Base-by-base conservation (phyloP, 1,140 invertebrate genomes). In the Euschistus heros region DNA sequence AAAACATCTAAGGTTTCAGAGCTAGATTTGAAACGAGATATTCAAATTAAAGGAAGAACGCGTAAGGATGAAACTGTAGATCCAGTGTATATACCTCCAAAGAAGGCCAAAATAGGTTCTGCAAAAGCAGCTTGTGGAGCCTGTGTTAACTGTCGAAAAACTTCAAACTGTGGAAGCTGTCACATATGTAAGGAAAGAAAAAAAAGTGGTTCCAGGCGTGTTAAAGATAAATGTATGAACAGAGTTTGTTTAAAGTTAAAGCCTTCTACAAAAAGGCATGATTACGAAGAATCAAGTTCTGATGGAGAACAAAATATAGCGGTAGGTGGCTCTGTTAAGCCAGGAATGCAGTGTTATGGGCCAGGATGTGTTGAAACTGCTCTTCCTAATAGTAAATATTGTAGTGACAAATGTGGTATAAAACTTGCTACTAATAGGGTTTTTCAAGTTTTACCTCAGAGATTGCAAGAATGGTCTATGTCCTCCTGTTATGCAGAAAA, bases 391-490 rank as follows among this genome's bases (percentile, higher is more conserved):
- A 96, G 92, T 59, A 98, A 98, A 78, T 99, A 98, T 73, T 99
- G 97, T 74, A 92, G 88, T 14, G 86, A 96, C 69, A 84, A 89
- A 65, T 99, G 97, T 76, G 97, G 97, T 0, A 81, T 95, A 69
- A 88, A 88, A 73, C 76, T 98, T 2, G 95, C 96, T 0, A 92
- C 88, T 1, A 88, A 84, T 64, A 78, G 90, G 69, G 91, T 92
- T 70, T 91, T 88, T 71, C 87, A 91, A 76, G 84, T 92, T 7
- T 74, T 98, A 18, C 94, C 94, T 0, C 88, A 91, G 70, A 80
- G 94, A n/a, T 88, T 97, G 66, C 91, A 94, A 74, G 92, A 97
- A 72, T 97, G 94, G 93, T 87, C 89, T 42, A 79, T 91, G n/a
- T 88, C 88, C n/a, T 82, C 86, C 0, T 93, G 89, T 73, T 80